Conservation (phyloP, 1,140 invertebrate species). For the Drosophila santomea region DNA sequence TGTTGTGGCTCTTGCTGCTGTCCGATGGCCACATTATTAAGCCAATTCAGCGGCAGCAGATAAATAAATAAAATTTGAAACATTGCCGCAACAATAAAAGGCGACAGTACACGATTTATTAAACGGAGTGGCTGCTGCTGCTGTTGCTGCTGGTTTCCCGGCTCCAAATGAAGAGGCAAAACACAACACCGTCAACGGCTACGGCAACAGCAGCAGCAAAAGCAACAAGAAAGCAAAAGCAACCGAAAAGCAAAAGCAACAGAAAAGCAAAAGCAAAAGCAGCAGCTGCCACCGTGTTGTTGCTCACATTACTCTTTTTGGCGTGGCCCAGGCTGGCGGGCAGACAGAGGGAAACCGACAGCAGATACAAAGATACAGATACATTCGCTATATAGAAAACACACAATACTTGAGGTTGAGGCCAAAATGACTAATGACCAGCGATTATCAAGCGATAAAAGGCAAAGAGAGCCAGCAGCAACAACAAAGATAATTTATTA, state of each 20-base stretch:
- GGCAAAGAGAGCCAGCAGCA: conserved; percentile 60
- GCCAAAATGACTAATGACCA: conserved; percentile 84
- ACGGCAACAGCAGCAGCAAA: conserved; percentile 34
- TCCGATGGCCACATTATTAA: conserved; percentile 76
- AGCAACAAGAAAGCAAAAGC: conserved; percentile 5
- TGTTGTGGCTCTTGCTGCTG: conserved; percentile 27
- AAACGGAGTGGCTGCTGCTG: conserved; percentile 63
- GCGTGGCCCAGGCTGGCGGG: conserved; percentile 49
- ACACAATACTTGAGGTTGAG: conserved; percentile 80
- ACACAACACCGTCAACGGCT: conserved; percentile 25
- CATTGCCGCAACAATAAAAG: conserved; percentile 83
- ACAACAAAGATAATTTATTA: conserved; percentile 79
- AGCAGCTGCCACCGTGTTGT: conserved; percentile 77
- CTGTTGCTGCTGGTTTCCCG: conserved; percentile 24
- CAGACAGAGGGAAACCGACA: conserved; percentile 51
- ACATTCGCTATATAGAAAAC: conserved; percentile 71
- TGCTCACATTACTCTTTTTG: conserved; percentile 83
- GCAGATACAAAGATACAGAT: conserved; percentile 69
- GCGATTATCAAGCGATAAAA: conserved; percentile 84
- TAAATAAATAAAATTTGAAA: conserved; percentile 84
- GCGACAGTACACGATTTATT: conserved; percentile 82
- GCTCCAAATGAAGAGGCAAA: conserved; percentile 69
- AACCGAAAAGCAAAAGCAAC: conserved; percentile 22
- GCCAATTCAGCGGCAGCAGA: conserved; percentile 79
- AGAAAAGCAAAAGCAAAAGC: conserved; percentile 48